These are phyloP conservation scores for Tilapia sparmanii DNA, from an alignment of 2,113 vertebrate species.

Conservation along the genomic window DNA sequence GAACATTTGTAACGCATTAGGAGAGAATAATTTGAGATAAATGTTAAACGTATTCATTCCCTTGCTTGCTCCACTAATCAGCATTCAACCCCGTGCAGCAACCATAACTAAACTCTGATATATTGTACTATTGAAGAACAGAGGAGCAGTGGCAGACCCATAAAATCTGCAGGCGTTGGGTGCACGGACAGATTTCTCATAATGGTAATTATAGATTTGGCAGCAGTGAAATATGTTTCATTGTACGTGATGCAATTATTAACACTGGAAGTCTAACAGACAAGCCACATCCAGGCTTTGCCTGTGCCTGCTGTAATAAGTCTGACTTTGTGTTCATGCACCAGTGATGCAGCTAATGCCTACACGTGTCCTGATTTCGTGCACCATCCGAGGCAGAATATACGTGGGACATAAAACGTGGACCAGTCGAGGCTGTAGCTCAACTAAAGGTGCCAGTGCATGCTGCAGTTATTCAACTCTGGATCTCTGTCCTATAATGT, in stretches of 20 bases:
- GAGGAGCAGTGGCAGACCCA: slow-evolving; percentile 9
- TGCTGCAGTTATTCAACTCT: background rate
- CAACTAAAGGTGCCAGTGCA: background rate
- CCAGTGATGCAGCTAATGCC: background rate
- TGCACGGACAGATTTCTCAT: slow-evolving; percentile 25
- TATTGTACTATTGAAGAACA: slow-evolving; percentile 28
- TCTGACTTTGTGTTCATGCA: background rate
- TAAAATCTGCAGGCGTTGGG: slow-evolving; percentile 4
- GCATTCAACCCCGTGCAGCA: slow-evolving; percentile 13
- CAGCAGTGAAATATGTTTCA: slow-evolving; percentile 25
- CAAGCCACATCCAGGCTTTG: background rate
- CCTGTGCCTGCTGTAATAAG: background rate
- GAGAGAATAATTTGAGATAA: background rate
- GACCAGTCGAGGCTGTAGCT: background rate
- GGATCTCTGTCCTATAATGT: background rate
- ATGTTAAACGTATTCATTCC: slow-evolving; percentile 10
- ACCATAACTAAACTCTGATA: slow-evolving; percentile 32
- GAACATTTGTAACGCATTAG: background rate
- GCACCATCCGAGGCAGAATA: background rate
- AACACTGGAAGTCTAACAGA: background rate
- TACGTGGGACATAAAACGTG: background rate
- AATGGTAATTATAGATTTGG: slow-evolving; percentile 39
- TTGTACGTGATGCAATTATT: slow-evolving; percentile 17
- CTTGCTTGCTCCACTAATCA: slow-evolving; percentile 1
- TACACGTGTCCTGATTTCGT: background rate